Evolutionary conservation across 2,888 invertebrate genomes (phyloP).

Genomic region (Agrotis clavis): DNA sequence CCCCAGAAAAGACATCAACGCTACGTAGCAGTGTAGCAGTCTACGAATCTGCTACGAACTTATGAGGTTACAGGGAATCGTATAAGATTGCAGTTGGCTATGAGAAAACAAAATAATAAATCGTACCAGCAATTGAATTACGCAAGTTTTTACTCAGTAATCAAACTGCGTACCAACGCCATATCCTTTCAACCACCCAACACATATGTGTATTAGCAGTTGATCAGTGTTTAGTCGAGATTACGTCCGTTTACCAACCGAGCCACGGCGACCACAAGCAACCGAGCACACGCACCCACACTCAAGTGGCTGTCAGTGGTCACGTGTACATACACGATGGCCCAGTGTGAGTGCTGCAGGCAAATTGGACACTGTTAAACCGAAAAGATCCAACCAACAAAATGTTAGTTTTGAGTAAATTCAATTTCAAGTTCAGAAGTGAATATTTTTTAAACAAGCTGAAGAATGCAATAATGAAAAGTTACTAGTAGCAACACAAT

Average conservation of each 20-base stretch:
- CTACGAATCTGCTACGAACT: slow-evolving; percentile 34
- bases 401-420: too few species aligned
- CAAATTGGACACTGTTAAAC: too few species aligned
- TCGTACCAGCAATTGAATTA: background rate
- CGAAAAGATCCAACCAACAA: too few species aligned
- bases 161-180: slow-evolving; percentile 63
- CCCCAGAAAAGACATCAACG: slow-evolving; percentile 38
- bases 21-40: slow-evolving; percentile 21
- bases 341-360: slow-evolving; percentile 45
- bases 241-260: slow-evolving; percentile 87
- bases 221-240: slow-evolving; percentile 86
- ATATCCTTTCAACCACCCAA: slow-evolving; percentile 53
- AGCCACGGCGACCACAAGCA: slow-evolving; percentile 83
- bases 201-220: slow-evolving; percentile 67
- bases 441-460: too few species aligned
- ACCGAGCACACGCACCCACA: slow-evolving; percentile 66
- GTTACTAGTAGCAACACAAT: too few species aligned
- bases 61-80: background rate
- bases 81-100: background rate
- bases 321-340: slow-evolving; percentile 12
- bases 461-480: too few species aligned
- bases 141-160: slow-evolving; percentile 42
- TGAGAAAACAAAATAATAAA: background rate
- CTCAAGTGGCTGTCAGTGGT: slow-evolving; percentile 23
- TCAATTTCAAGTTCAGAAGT: too few species aligned